Conservation (phyloP, 1,140 invertebrate genomes). For the Vanessa atalanta region DNA sequence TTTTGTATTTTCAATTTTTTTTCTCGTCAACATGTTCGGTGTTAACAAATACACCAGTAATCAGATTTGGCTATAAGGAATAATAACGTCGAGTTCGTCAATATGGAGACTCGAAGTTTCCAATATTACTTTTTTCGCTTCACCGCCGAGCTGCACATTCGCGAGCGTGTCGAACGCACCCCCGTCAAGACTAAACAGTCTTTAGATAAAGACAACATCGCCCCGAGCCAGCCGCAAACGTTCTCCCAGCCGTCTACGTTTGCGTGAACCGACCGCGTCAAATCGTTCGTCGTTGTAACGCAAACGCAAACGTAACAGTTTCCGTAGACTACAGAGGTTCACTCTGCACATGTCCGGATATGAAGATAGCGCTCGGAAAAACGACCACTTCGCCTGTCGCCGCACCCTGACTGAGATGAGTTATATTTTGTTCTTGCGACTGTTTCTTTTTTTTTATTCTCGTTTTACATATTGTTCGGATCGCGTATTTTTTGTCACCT, state of each 20-base stretch:
- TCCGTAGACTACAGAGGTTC: constrained; percentile 30
- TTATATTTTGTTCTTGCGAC: constrained; percentile 61
- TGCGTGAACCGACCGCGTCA: constrained; percentile 23
- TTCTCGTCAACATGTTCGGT: no score
- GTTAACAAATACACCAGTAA: no score
- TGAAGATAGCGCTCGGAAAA: constrained; percentile 71
- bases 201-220: constrained; percentile 49
- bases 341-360: constrained; percentile 55
- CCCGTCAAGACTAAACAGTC: constrained; percentile 50
- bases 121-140: constrained; percentile 28
- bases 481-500: constrained; percentile 49
- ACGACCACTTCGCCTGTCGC: constrained; percentile 49
- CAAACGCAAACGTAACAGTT: constrained; percentile 14
- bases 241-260: neutral
- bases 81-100: no score
- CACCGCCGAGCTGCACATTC: constrained; percentile 13
- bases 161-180: constrained; percentile 41
- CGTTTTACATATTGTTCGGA: constrained; percentile 50
- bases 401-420: constrained; percentile 48
- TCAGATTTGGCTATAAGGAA: no score
- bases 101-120: neutral
- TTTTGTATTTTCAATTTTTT: no score
- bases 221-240: neutral
- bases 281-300: constrained; percentile 12
- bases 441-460: constrained; percentile 35